phyloP scores from a whole-genome alignment of 2,797 vertebrate species.

The Bovichtus diacanthus region DNA sequence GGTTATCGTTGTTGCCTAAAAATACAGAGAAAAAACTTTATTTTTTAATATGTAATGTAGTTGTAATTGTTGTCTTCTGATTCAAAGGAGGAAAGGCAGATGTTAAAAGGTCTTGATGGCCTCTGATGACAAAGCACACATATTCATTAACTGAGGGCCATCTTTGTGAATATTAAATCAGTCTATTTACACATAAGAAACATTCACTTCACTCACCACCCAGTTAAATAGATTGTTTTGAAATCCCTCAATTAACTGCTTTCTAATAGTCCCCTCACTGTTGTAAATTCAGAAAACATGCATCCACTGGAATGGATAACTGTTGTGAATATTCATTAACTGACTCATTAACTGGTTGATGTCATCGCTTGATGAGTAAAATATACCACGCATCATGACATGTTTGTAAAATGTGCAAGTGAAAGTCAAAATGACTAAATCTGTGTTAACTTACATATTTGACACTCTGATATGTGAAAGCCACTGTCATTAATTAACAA shows the following conservation, averaged over 20 bases:
- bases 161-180: conserved; percentile 78
- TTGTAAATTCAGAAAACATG: conserved; percentile 75
- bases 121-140: conserved; percentile 80
- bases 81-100: conserved; percentile 61
- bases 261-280: conserved; percentile 56
- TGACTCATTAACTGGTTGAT: conserved; percentile 71
- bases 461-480: conserved; percentile 65
- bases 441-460: conserved; percentile 75
- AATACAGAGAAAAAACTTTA: conserved; percentile 75
- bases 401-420: conserved; percentile 82
- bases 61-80: conserved; percentile 74
- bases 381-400: conserved; percentile 72
- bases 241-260: conserved; percentile 48
- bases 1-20: conserved; percentile 78
- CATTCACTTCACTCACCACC: conserved; percentile 47
- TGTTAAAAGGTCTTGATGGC: conserved; percentile 57
- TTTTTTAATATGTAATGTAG: conserved; percentile 82
- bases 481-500: conserved; percentile 57
- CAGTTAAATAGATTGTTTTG: conserved; percentile 59
- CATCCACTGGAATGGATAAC: conserved; percentile 68
- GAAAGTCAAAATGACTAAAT: conserved; percentile 71
- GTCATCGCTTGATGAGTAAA: conserved; percentile 73
- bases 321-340: conserved; percentile 78
- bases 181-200: conserved; percentile 40
- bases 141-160: conserved; percentile 60